Percentiles rank a stretch among this genome's conserved stretches.
Evolutionary conservation across 2,113 vertebrate genomes (phyloP).

Genomic region (Chinchilla lanigera): DNA sequence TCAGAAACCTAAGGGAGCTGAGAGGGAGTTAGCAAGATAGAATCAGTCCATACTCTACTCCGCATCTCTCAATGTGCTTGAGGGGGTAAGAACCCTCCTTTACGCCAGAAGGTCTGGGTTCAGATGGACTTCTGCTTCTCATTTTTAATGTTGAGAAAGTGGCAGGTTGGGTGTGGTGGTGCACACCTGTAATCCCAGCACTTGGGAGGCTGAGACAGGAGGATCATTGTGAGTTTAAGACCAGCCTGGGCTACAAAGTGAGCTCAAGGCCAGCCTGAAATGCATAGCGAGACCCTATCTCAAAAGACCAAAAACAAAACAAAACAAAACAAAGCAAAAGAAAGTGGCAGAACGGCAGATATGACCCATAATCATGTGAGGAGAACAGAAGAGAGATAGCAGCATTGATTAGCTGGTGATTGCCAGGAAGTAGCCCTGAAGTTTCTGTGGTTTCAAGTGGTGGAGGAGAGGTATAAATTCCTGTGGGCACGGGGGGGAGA

Average conservation of each 20-base stretch:
- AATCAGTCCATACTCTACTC: neutral
- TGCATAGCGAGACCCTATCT: too few species aligned
- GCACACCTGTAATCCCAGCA: too few species aligned
- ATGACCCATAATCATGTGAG: neutral
- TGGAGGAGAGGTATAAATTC: neutral
- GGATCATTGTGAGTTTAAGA: too few species aligned
- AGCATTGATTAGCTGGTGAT: too few species aligned
- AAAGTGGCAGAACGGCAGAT: neutral
- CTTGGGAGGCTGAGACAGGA: too few species aligned
- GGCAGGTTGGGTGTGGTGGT: neutral
- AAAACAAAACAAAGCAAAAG: too few species aligned
- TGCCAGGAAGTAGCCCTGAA: neutral
- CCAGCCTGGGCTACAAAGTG: too few species aligned
- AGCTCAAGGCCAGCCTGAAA: too few species aligned
- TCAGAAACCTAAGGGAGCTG: neutral
- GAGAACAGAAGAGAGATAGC: neutral
- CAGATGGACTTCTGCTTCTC: neutral
- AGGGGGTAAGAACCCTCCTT: neutral
- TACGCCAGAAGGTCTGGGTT: neutral
- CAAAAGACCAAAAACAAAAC: too few species aligned
- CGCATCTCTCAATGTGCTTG: neutral
- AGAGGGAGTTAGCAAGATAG: neutral
- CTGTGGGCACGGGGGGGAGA: neutral
- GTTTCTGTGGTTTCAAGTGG: neutral
- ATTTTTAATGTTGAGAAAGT: neutral